These are phyloP conservation scores for Sinella curviseta DNA, from an alignment of 1,140 invertebrate genomes.

Conservation along the genomic window DNA sequence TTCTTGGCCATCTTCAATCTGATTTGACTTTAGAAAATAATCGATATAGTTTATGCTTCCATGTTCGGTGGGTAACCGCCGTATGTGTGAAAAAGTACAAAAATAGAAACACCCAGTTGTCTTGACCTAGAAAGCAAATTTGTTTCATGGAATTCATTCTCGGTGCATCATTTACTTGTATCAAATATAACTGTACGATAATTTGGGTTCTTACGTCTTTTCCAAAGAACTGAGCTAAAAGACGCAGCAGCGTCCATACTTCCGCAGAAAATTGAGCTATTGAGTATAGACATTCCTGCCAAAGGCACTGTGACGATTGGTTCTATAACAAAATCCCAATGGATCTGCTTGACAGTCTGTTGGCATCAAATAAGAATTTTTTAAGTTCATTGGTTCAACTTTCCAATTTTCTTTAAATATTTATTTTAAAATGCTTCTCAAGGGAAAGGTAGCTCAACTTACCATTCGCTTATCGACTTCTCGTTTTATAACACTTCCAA, in stretches of 20 bases:
- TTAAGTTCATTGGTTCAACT: neutral
- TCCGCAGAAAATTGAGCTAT: conserved; percentile 46
- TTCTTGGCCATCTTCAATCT: neutral
- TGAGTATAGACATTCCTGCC: conserved; percentile 48
- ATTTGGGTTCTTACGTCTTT: conserved; percentile 22
- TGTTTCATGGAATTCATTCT: neutral
- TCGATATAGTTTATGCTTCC: neutral
- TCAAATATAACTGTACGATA: too few relatives aligned
- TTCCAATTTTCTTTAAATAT: conserved; percentile 10
- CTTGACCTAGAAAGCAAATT: conserved; percentile 20
- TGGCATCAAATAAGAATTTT: neutral
- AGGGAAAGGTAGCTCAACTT: neutral
- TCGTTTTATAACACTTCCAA: conserved; percentile 53
- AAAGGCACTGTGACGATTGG: conserved; percentile 43
- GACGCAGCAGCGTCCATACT: conserved; percentile 26
- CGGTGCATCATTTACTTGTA: neutral
- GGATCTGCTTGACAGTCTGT: too few relatives aligned
- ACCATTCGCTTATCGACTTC: conserved; percentile 31
- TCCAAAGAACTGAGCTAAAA: conserved; percentile 10
- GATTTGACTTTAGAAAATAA: neutral
- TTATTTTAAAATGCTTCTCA: too few relatives aligned
- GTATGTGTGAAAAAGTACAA: conserved; percentile 39
- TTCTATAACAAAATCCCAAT: conserved; percentile 46
- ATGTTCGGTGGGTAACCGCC: conserved; percentile 21
- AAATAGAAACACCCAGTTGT: conserved; percentile 21